Percentiles rank a stretch among this genome's conserved stretches.
Evolutionary conservation across 2,888 invertebrate genomes (phyloP).

Genomic region (Monoplex corrugatus): DNA sequence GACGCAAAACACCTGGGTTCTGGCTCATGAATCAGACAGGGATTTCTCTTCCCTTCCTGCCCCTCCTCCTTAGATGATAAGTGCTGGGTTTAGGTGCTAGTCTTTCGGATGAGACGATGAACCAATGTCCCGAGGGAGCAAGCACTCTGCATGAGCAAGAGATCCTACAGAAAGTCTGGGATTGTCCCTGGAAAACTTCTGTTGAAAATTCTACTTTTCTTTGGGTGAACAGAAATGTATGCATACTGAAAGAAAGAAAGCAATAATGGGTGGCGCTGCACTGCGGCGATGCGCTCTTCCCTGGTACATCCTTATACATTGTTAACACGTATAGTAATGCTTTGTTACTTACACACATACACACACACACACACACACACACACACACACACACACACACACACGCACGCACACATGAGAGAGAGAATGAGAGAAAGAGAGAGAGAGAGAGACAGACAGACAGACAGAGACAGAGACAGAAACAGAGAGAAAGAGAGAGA

Average conservation of each 20-base stretch:
- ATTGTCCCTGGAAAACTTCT: no score
- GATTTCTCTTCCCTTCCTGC: neutral
- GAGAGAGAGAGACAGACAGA: conserved; percentile 7
- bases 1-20: no score
- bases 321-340: no score
- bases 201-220: neutral
- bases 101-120: no score
- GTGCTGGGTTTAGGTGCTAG: neutral
- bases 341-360: neutral
- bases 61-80: neutral
- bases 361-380: neutral
- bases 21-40: neutral
- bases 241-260: neutral
- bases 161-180: no score
- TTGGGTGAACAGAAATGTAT: neutral
- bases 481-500: neutral
- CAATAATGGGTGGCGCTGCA: neutral
- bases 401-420: neutral
- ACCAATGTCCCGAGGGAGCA: no score
- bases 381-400: neutral
- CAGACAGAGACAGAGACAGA: neutral
- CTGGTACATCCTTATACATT: neutral
- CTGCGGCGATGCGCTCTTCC: neutral
- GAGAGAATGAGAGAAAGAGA: no score
- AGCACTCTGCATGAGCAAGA: no score